These are phyloP conservation scores for Caenorhabditis briggsae DNA, from an alignment of 1,140 invertebrate genomes.

Conservation along the genomic window DNA sequence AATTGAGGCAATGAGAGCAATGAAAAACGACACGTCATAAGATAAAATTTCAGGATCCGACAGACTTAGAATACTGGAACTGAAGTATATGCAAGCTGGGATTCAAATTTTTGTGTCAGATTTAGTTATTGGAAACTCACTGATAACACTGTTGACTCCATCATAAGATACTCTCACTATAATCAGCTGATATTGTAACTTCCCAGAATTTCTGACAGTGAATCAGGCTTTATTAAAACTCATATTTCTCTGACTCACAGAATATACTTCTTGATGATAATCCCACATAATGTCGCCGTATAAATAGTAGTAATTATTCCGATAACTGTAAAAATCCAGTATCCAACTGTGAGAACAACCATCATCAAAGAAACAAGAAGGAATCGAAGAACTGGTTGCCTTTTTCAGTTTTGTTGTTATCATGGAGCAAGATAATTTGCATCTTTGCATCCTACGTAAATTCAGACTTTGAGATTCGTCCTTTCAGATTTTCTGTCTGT, in stretches of 20 bases:
- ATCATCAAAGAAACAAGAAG: too few relatives aligned
- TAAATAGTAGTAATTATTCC: not conserved
- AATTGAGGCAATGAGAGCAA: not conserved
- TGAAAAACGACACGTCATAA: not conserved
- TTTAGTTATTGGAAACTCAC: too few relatives aligned
- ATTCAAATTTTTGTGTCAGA: too few relatives aligned
- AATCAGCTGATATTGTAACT: not conserved
- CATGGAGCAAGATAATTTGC: not conserved
- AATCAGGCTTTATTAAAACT: not conserved
- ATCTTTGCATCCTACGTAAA: not conserved
- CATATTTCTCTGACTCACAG: too few relatives aligned
- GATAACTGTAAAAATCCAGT: not conserved
- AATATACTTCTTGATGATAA: too few relatives aligned
- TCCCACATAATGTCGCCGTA: too few relatives aligned
- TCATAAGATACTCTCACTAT: not conserved
- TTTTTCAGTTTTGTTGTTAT: not conserved
- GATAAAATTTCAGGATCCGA: too few relatives aligned
- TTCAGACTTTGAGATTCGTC: too few relatives aligned
- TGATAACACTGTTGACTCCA: too few relatives aligned
- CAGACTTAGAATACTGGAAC: too few relatives aligned
- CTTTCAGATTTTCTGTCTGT: too few relatives aligned
- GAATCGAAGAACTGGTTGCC: too few relatives aligned
- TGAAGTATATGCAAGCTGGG: not conserved
- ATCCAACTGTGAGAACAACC: not conserved
- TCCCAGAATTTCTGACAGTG: not conserved